Evolutionary conservation across 2,113 vertebrate genomes (phyloP).

Genomic region (Girardinichthys multiradiatus): DNA sequence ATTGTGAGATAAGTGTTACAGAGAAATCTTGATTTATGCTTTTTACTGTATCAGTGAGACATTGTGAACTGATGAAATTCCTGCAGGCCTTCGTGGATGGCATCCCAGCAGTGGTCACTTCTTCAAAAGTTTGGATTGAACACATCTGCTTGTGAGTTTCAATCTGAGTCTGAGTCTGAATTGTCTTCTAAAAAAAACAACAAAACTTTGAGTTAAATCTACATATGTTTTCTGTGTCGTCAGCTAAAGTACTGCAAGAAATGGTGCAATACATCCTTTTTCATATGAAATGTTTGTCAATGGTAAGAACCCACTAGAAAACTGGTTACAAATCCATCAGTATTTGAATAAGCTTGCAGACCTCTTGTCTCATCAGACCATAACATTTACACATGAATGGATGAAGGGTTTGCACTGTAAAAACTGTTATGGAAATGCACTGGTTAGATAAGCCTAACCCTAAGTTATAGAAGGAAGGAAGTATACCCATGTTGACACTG

Average conservation of each 20-base stretch:
- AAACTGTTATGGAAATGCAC: neutral
- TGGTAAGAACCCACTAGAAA: no score
- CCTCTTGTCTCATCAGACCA: neutral
- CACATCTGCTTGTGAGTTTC: conserved; percentile 54
- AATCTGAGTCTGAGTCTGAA: conserved; percentile 89
- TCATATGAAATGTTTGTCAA: neutral
- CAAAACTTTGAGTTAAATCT: neutral
- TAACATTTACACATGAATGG: no score
- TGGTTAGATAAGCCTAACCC: neutral
- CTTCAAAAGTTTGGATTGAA: neutral
- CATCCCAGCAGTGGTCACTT: neutral
- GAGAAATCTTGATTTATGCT: neutral
- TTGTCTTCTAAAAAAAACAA: conserved; percentile 79
- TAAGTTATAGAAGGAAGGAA: neutral
- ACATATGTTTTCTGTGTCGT: neutral
- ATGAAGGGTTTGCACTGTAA: neutral
- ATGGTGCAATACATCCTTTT: neutral
- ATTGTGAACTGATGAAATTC: neutral
- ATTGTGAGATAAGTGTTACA: no score
- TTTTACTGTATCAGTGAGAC: neutral
- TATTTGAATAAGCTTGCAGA: no score
- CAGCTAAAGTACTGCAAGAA: neutral
- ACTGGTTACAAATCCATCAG: neutral
- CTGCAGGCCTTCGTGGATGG: conserved; percentile 7
- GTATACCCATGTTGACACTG: no score